These are phyloP conservation scores for Oncopeltus fasciatus DNA, from an alignment of 1,140 invertebrate genomes.

Conservation along the genomic window DNA sequence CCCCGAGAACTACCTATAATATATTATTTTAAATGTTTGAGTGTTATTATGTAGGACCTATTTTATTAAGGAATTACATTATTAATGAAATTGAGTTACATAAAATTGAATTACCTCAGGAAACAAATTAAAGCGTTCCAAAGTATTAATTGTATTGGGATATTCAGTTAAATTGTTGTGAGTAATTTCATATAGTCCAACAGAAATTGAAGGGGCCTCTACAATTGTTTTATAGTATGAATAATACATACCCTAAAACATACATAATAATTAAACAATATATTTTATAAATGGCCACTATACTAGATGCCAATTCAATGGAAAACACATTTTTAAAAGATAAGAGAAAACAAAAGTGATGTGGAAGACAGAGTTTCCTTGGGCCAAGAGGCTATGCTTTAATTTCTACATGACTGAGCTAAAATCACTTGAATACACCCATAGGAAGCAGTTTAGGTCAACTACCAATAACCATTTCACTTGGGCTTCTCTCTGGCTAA, in stretches of 20 bases:
- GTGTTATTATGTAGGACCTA: not conserved
- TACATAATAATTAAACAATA: conserved; percentile 20
- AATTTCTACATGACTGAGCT: no score
- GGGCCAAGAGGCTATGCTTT: no score
- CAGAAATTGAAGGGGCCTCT: conserved; percentile 43
- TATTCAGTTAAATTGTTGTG: conserved; percentile 66
- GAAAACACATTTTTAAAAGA: no score
- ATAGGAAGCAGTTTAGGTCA: no score
- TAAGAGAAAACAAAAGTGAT: no score
- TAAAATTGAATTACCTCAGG: conserved; percentile 49
- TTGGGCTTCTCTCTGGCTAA: no score
- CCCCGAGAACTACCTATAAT: conserved; percentile 40
- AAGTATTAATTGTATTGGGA: conserved; percentile 61
- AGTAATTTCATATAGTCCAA: conserved; percentile 47
- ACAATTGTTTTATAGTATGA: conserved; percentile 73
- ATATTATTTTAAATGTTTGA: not conserved
- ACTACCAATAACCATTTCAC: no score
- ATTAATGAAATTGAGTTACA: not conserved
- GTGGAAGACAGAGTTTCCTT: no score
- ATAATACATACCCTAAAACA: conserved; percentile 67
- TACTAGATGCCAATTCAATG: no score
- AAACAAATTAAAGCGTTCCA: conserved; percentile 66
- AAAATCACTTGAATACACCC: no score
- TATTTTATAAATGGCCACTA: no score
- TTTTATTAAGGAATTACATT: not conserved